Conservation (phyloP, 2,113 vertebrate species). For the Puntigrus tetrazona region DNA sequence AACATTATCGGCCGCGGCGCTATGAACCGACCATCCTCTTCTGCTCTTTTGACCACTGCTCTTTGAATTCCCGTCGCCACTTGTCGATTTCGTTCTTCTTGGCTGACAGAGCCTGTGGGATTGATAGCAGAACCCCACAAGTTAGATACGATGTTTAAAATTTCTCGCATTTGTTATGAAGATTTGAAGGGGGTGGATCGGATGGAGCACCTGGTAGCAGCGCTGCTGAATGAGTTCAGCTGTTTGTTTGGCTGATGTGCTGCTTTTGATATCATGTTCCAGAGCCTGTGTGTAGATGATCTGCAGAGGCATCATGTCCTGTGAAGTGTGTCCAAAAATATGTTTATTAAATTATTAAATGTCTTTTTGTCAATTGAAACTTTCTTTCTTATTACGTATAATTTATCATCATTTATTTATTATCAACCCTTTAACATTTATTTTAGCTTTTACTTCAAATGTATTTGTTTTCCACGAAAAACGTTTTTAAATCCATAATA, state of each 20-base stretch:
- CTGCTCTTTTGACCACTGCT: conserved; percentile 86
- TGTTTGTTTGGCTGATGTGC: conserved; percentile 69
- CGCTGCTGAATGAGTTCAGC: conserved; percentile 79
- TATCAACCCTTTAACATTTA: too few species aligned
- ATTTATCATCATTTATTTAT: too few species aligned
- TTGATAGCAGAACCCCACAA: neutral
- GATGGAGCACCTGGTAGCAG: conserved; percentile 81
- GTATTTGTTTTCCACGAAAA: too few species aligned
- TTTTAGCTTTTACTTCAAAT: too few species aligned
- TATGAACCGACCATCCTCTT: conserved; percentile 81
- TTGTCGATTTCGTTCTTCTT: conserved; percentile 91
- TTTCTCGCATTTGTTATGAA: neutral
- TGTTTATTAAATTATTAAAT: neutral
- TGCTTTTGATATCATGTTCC: conserved; percentile 83
- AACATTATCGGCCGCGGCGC: neutral
- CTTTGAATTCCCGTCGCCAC: conserved; percentile 92
- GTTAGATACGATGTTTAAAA: neutral
- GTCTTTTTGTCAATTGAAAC: too few species aligned
- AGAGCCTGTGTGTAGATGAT: conserved; percentile 82
- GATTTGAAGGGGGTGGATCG: neutral
- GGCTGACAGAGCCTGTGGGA: conserved; percentile 80
- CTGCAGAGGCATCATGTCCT: conserved; percentile 87
- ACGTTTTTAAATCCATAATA: too few species aligned
- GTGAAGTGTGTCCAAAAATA: neutral
- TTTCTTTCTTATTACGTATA: too few species aligned